Base-by-base conservation (phyloP, 1,140 invertebrate species). In the Nixonia krombeini region DNA sequence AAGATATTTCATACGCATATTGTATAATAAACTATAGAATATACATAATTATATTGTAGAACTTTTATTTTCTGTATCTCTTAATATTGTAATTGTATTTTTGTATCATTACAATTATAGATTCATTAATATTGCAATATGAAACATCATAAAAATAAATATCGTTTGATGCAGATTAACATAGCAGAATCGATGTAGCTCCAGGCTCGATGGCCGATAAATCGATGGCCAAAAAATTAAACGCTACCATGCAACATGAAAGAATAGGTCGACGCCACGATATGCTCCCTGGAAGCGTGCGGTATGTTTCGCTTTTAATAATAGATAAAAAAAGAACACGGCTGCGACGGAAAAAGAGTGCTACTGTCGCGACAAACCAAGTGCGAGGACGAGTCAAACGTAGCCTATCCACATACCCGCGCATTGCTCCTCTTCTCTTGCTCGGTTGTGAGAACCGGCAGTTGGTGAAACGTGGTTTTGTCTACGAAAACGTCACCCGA, bases 321-420 rank as follows among this genome's bases (percentile, higher is more conserved):
- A 73, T 76, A 74, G 72, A 78, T 55, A 70, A 73, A 70, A 74
- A 74, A 66, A 62, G 65, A 70, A 73, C 55, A 58, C 61, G 61
- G 5, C 46, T 53, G 64, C 42, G 71, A 66, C 73, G 52, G 29
- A 75, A 75, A 78, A 78, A 74, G 73, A 72, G 57, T 58, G 42
- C 28, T 51, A 21, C 42, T 61, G 40, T 49, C 33, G n/a, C 53
- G 55, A 66, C 44, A 44, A 69, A 56, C 26, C 40, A 23, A 59
- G 35, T 47, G 13, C 28, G 35, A 37, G 28, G 12, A 9, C 16
- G 41, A 61, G 41, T 38, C 18, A 38, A 61, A 40, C 23, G 28
- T 44, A 46, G 25, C 41, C 16, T 17, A 18, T 26, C 15, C 46
- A 52, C 56, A 37, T 42, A 28, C 42, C 46, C 50, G 29, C 49